Base-by-base conservation (phyloP, 2,888 invertebrate genomes). In the Noctua fimbriata region DNA sequence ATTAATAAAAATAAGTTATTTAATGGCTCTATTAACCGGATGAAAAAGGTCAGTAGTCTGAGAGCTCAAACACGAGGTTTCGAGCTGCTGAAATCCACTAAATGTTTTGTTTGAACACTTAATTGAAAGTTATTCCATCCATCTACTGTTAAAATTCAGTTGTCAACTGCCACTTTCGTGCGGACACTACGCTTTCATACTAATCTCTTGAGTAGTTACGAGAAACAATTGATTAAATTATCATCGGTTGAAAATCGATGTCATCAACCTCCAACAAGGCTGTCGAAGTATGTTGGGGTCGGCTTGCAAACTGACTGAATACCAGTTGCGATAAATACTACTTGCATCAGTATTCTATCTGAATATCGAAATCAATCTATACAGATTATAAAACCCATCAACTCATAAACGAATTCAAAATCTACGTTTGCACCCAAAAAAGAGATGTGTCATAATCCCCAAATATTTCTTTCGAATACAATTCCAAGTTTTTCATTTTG, bases 141-240 rank as follows among this genome's bases (percentile, higher is more conserved):
- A 32, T 58, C 32, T 32, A 69, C 49, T 65, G 66, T 79, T 52
- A 5, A 69, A 71, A 69, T 69, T 66, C 24, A 24, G 16, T 60
- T 9, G 63, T 73, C 47, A 79, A 60, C 12, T 58, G 58, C 32
- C 21, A 14, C 3, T 72, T 66, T 60, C 28, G 5, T 72, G 28
- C 47, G 41, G 24, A 65, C 52, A 60, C 36, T 72, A 41, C 44
- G 58, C 74, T 74, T 83, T 74, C 52, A 52, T 82, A 63, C 55
- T 77, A 83, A 83, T 79, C 73, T 79, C 66, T 70, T 36, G 66
- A 82, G 82, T 58, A 55, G 55, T 83, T 55, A 79, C 66, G 47
- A 79, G 84, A 67, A 83, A 67, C 66, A 67, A 83, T 82, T 73
- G 71, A 79, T 82, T 66, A 73, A 76, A 76, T 76, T 70, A 73